A percentile compares a stretch with the other conserved stretches of the same genome.
Evolutionary conservation across 2,888 invertebrate genomes (phyloP).

Genomic region (Poecilus cupreus): DNA sequence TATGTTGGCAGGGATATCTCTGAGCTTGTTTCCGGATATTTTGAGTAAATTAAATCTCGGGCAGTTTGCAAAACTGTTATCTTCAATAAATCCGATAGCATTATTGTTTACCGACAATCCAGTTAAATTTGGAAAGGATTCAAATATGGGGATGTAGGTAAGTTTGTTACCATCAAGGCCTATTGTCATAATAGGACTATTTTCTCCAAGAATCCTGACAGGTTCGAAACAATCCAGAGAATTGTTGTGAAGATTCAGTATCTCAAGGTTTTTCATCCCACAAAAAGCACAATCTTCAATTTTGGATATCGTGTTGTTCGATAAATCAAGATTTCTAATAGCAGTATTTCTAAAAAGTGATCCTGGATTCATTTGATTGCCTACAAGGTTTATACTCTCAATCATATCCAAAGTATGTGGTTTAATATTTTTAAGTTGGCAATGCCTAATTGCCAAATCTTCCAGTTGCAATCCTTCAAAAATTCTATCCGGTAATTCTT

Average conservation of each 20-base stretch:
- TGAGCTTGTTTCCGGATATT: too few relatives aligned
- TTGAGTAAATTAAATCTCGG: too few relatives aligned
- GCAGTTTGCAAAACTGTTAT: too few relatives aligned
- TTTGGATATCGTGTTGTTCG: slow-evolving; percentile 18
- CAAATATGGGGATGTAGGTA: neutral
- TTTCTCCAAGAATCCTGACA: neutral
- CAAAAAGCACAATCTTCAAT: slow-evolving; percentile 24
- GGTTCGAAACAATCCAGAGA: slow-evolving; percentile 8
- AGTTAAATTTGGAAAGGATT: neutral
- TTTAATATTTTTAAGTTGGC: neutral
- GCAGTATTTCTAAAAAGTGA: slow-evolving; percentile 1
- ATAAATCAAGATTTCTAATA: neutral
- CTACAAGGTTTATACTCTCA: neutral
- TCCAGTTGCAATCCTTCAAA: neutral
- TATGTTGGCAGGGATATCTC: too few relatives aligned
- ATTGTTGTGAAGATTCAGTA: neutral
- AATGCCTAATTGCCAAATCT: neutral
- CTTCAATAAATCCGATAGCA: too few relatives aligned
- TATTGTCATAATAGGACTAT: neutral
- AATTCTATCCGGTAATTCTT: slow-evolving; percentile 26
- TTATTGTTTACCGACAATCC: too few relatives aligned
- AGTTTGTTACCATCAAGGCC: slow-evolving; percentile 15
- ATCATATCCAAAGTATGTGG: neutral
- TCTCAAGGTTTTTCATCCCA: neutral
- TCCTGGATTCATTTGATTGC: slow-evolving; percentile 1